These are phyloP conservation scores for Helostoma temminkii DNA, from an alignment of 2,797 vertebrate species.

Conservation along the genomic window DNA sequence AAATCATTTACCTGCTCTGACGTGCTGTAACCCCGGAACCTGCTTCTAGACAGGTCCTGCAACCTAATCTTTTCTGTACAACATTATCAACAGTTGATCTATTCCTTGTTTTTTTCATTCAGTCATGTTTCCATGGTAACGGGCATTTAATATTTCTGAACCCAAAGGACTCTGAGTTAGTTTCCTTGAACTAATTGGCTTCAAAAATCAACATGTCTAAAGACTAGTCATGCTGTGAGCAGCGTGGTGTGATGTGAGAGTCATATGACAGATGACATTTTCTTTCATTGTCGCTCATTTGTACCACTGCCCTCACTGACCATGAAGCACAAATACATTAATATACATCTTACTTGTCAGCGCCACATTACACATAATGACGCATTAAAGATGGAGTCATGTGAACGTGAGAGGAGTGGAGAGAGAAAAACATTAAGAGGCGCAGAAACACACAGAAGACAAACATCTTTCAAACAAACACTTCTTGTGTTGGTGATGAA, in stretches of 20 bases:
- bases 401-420: neutral
- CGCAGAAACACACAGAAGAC: neutral
- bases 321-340: neutral
- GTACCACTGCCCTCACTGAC: neutral
- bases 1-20: too few relatives aligned
- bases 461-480: constrained; percentile 15
- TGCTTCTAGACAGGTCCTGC: neutral
- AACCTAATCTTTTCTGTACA: constrained; percentile 1
- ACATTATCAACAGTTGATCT: neutral
- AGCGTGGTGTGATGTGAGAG: neutral
- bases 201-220: constrained; percentile 32
- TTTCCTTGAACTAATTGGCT: constrained; percentile 41
- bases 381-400: constrained; percentile 11
- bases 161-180: constrained; percentile 3
- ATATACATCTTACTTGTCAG: neutral
- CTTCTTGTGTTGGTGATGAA: constrained; percentile 13
- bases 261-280: constrained; percentile 16
- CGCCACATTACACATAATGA: too few relatives aligned
- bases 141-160: constrained; percentile 15
- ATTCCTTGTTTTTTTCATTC: neutral
- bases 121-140: constrained; percentile 43
- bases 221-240: constrained; percentile 23
- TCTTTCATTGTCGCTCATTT: constrained; percentile 5
- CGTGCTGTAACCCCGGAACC: too few relatives aligned
- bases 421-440: neutral